phyloP scores from a whole-genome alignment of 2,888 invertebrate species.

The Acanthosepion lycidas region DNA sequence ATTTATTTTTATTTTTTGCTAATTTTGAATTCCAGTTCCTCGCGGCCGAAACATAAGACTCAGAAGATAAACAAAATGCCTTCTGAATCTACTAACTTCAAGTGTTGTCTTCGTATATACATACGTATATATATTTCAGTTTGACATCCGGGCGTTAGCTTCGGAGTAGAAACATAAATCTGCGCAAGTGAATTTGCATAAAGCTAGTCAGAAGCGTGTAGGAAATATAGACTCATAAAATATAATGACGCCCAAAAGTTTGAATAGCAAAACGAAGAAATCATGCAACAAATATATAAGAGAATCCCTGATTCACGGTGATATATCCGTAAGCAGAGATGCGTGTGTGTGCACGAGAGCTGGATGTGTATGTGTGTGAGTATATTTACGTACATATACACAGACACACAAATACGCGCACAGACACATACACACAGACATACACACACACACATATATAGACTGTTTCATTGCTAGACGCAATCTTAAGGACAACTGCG shows the following conservation, averaged over 20 bases:
- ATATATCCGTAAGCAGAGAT: too few relatives aligned
- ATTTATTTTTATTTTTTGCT: neutral
- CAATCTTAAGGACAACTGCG: too few relatives aligned
- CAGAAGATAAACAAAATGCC: neutral
- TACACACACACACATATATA: too few relatives aligned
- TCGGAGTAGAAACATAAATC: neutral
- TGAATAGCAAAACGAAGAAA: too few relatives aligned
- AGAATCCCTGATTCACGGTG: too few relatives aligned
- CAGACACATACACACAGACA: too few relatives aligned
- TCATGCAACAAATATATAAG: too few relatives aligned
- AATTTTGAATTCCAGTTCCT: neutral
- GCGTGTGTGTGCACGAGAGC: too few relatives aligned
- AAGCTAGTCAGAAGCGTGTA: neutral
- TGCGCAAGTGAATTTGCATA: neutral
- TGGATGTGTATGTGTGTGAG: too few relatives aligned
- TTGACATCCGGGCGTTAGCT: neutral
- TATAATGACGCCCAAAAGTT: too few relatives aligned
- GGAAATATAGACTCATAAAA: neutral
- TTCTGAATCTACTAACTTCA: neutral
- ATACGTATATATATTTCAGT: neutral
- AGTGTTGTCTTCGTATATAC: neutral
- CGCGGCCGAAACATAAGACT: neutral
- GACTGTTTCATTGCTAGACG: too few relatives aligned
- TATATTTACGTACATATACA: too few relatives aligned
- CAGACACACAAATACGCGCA: neutral